These are phyloP conservation scores for Melanogrammus aeglefinus DNA, from an alignment of 2,797 vertebrate species.

Conservation along the genomic window DNA sequence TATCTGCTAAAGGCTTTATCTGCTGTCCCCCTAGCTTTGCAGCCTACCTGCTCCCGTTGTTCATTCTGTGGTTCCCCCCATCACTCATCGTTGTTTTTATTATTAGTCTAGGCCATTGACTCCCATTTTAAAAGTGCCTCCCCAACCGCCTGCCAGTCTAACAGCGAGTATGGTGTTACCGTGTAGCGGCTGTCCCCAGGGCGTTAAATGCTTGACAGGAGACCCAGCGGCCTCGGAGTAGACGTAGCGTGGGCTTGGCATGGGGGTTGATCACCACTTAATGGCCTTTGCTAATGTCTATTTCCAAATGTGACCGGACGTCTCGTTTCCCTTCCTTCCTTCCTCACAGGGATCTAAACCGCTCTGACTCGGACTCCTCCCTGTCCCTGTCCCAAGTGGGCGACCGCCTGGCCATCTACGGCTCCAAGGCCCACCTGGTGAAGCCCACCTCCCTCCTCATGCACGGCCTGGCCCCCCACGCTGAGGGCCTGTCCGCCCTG, in stretches of 20 bases:
- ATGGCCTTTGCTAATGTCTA: neutral
- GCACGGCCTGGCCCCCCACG: conserved; percentile 59
- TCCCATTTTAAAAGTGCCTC: conserved; percentile 1
- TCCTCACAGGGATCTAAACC: conserved; percentile 85
- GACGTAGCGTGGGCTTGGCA: neutral
- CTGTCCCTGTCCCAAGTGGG: conserved; percentile 81
- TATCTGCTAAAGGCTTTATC: neutral
- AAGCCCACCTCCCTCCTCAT: conserved; percentile 81
- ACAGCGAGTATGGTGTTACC: conserved; percentile 56
- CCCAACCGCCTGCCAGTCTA: conserved; percentile 27
- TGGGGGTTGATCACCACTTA: neutral
- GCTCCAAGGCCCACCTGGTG: conserved; percentile 76
- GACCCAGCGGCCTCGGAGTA: neutral
- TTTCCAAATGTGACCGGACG: neutral
- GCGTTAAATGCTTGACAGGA: neutral
- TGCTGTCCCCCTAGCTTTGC: neutral
- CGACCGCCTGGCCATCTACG: conserved; percentile 76
- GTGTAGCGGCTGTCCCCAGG: conserved; percentile 28
- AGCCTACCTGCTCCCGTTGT: neutral
- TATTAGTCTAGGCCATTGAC: neutral
- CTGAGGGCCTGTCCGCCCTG: conserved; percentile 70
- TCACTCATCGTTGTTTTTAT: neutral
- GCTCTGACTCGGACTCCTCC: conserved; percentile 91
- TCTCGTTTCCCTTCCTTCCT: conserved; percentile 23
- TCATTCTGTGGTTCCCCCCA: neutral